phyloP scores from a whole-genome alignment of 2,797 vertebrate genomes.

The Fratercula arctica region DNA sequence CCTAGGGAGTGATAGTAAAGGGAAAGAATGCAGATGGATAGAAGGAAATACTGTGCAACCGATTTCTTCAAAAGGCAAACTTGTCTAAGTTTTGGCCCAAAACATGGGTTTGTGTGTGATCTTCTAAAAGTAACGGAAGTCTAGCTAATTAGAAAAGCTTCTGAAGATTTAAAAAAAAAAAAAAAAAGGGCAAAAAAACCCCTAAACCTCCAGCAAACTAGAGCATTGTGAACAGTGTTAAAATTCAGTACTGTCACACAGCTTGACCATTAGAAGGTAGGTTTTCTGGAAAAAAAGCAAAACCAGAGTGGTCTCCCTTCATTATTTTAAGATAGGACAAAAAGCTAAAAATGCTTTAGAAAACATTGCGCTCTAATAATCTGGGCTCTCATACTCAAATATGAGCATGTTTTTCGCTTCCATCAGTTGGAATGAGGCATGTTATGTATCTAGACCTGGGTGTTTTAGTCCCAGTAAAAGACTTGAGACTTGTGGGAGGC shows the following conservation, averaged over 20 bases:
- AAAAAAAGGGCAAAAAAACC: not conserved
- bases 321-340: not conserved
- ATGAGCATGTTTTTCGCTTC: not conserved
- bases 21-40: conserved; percentile 52
- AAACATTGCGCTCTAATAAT: not conserved
- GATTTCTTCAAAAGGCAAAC: conserved; percentile 10
- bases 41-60: conserved; percentile 21
- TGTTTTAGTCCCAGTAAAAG: not conserved
- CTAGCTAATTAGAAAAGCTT: conserved; percentile 42
- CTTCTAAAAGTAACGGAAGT: conserved; percentile 58
- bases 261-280: not conserved
- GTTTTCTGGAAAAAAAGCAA: not conserved
- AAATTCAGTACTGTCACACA: not conserved
- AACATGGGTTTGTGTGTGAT: conserved; percentile 38
- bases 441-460: not conserved
- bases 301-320: not conserved
- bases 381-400: not conserved
- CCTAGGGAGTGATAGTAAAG: conserved; percentile 49
- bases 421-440: not conserved
- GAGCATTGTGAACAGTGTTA: not conserved
- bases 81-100: conserved; percentile 51
- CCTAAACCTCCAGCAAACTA: not conserved
- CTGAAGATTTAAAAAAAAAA: not conserved
- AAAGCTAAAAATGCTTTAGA: not conserved
- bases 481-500: not conserved